Percentiles rank a stretch among this genome's conserved stretches.
phyloP scores from a whole-genome alignment of 2,797 vertebrate genomes.

The Phoxinus dragarum region DNA sequence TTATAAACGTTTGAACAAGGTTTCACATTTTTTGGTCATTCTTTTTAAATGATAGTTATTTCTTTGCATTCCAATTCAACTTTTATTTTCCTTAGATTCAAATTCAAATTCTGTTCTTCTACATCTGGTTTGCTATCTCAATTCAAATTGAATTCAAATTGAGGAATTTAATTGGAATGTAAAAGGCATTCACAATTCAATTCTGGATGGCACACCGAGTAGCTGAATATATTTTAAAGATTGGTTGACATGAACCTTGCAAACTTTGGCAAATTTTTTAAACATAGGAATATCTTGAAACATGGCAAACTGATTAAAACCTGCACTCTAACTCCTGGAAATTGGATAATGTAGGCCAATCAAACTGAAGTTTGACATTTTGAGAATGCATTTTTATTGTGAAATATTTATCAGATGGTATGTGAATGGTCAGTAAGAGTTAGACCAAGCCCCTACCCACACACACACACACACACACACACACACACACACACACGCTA shows the following conservation, averaged over 20 bases:
- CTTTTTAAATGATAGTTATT: neutral
- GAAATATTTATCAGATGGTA: constrained; percentile 1
- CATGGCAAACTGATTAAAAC: neutral
- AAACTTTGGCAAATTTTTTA: neutral
- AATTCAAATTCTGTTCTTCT: neutral
- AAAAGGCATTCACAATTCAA: neutral
- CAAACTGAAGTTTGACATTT: neutral
- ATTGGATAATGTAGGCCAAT: constrained; percentile 11
- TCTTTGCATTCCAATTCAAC: neutral
- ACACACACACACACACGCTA: neutral
- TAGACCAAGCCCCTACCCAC: too few species aligned
- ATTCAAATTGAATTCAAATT: neutral
- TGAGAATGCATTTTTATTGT: neutral
- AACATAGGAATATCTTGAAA: neutral
- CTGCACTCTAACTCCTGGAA: neutral
- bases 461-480: neutral
- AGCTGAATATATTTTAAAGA: neutral
- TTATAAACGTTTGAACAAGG: neutral
- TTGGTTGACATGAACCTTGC: neutral
- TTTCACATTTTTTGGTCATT: neutral
- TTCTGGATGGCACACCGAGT: neutral
- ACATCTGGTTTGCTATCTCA: neutral
- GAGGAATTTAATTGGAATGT: neutral
- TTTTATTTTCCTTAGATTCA: neutral
- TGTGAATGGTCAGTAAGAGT: neutral